Evolutionary conservation across 1,140 invertebrate genomes (phyloP).

Genomic region (Euborellia annulipes): DNA sequence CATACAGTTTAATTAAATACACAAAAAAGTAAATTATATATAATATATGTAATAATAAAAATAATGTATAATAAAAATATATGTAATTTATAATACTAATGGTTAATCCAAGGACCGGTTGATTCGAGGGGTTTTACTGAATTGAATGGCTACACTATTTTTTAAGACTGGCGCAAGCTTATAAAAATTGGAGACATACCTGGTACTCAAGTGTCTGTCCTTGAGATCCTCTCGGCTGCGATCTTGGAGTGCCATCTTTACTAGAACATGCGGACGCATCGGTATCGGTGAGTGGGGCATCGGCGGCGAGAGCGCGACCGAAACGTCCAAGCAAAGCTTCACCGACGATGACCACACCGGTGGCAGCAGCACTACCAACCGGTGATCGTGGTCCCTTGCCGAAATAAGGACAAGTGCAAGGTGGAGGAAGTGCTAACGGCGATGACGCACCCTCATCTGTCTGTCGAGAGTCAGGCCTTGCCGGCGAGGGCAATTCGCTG

Average conservation of each 20-base stretch:
- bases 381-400: conserved; percentile 30
- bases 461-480: no score
- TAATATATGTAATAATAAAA: no score
- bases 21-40: no score
- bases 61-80: no score
- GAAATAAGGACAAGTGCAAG: conserved; percentile 63
- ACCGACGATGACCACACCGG: conserved; percentile 8
- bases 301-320: not conserved
- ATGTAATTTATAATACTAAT: no score
- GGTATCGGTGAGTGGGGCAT: not conserved
- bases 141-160: no score
- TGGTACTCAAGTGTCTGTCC: conserved; percentile 13
- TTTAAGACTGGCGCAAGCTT: no score
- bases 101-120: no score
- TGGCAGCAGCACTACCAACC: conserved; percentile 9
- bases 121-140: no score
- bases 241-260: conserved; percentile 1
- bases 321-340: not conserved
- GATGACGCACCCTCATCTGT: not conserved
- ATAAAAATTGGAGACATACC: no score
- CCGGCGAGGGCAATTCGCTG: not conserved
- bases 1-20: no score
- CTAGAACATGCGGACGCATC: not conserved
- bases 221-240: conserved; percentile 6
- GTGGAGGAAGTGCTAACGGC: conserved; percentile 42